Base-by-base conservation (phyloP, 2,113 vertebrate genomes). In the Nerophis ophidion region DNA sequence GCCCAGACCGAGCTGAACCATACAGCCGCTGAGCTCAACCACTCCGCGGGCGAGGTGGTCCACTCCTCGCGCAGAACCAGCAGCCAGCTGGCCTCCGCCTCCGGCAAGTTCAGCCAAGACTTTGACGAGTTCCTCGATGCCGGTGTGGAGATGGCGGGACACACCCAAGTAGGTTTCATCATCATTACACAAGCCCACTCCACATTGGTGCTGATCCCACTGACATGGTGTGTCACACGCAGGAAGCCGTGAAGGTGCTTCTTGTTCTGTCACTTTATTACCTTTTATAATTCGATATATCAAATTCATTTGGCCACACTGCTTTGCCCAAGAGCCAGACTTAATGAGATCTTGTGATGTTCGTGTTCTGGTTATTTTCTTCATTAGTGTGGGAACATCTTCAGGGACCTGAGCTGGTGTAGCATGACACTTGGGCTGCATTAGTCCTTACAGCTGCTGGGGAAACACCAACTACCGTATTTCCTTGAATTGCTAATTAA, bases 81-180 rank as follows among this genome's bases (percentile, higher is more conserved):
- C 16, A 89, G 93, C 70, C 93, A 97, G 80, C 87, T 99, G 82
- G 95, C 97, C 0, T 91, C 91, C 8, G 96, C 97, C 51, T 98
- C 96, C 0, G 95, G 97, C 14, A 98, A 97, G 79, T 99, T 99
- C 88, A 98, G 96, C 57, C 93, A 96, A 64, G 95, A 98, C 85
- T 99, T 99, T 54, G 95, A 98, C 63, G 95, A 99, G 67, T 99
- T 99, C 88, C 92, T 99, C 16, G 97, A 98, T 57, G 96, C 96
- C 36, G 97, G 97, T 58, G 92, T 99, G 62, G 97, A 99, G 89
- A 99, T 99, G 95, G 97, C 96, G 15, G 97, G 97, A 60, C 97
- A 98, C 79, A 95, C 97, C 15, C 97, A 97, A 86, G 97, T 97
- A 84, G 59, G 63, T 85, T 75, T 71, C 59, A 59, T 42, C 16